Evolutionary conservation across 2,113 vertebrate species (phyloP), one percentile per base, ranked within the genome.

Genomic region (Poeciliopsis prolifica): DNA sequence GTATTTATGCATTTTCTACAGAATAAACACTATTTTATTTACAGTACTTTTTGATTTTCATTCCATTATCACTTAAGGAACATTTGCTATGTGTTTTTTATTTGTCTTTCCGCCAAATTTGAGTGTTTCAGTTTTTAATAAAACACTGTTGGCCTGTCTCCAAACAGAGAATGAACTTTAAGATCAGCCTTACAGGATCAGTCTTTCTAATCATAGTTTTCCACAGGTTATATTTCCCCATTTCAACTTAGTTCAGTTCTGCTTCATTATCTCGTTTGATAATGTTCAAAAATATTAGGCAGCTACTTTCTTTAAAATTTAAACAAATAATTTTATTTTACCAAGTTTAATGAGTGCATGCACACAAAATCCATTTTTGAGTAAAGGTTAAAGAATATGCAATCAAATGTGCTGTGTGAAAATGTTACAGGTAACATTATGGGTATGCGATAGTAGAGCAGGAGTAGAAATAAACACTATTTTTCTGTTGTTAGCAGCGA

Each of bases 21-120:
- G 64, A 92, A 92, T 92, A 92, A 92, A 93, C 88, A 86, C 65
- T 90, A 91, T 92, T 93, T 92, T 91, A 86, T 68, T 82, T 88
- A 89, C 70, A 64, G 73, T 72, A 71, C 80, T 86, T 74, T 63
- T 70, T 65, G 30, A 24, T 30, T 73, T 82, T 68, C 31, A 31
- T 74, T 4, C 12, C 24, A 61, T 13, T 61, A 54, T 35, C 4
- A 68, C 26, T 68, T 37, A 22, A 68, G 9, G 14, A 62, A 69
- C 11, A 13, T 62, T 62, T 62, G 8, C 22, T 11, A 33, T 33
- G 9, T 37, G 10, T 61, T 33, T 26, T 10, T 62, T n/a, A n/a
- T 15, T 44, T 58, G 30, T 35, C 33, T 33, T 31, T 42, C 15
- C 26, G 10, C 61, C 64, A 42, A 5, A 24, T 11, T 48, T 51